Base-by-base conservation (phyloP, 1,140 invertebrate species). In the Eufriesea mexicana region DNA sequence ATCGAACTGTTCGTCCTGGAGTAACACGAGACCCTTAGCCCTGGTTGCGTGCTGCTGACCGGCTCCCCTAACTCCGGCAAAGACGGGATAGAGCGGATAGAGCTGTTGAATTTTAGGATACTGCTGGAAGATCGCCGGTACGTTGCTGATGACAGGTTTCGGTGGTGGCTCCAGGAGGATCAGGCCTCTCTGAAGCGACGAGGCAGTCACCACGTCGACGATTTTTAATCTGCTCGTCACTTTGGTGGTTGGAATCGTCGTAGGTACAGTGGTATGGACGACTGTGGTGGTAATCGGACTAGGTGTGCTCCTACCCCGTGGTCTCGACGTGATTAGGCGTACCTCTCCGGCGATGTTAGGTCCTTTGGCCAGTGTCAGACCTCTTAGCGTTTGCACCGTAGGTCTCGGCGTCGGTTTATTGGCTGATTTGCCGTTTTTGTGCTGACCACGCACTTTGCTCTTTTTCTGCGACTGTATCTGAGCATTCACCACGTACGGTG, bases 51-150 rank as follows among this genome's bases (percentile, higher is more conserved):
- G 90, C 23, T 91, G 90, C n/a, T 89, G 90, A 45, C 92, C 91
- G n/a, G 87, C 84, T 1, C 92, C 93, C 20, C 92, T 86, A 9
- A 91, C 91, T 0, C 93, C 93, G n/a, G 88, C 93, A 73, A 94
- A 94, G 54, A 95, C 91, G 28, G 96, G 95, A 76, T 96, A 96
- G 80, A 97, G 95, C 0, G 97, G 97, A 90, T 97, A 97, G 62
- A 97, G 96, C 84, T 96, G 95, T 89, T 97, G 96, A 59, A 97
- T 96, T 93, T 97, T 97, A 64, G 96, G 95, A 88, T 97, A 97
- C 75, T 96, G 95, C 91, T 96, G 96, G 91, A 97, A 97, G 45
- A 97, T 95, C 89, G 94, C 96, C n/a, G 96, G 96, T 91, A 96
- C 97, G 91, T 95, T 95, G 93, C 93, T 92, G 55, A 92, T 91